A percentile compares a stretch with the other conserved stretches of the same genome.
Evolutionary conservation across 2,113 vertebrate species (phyloP).

Genomic region (Bujurquina vittata): DNA sequence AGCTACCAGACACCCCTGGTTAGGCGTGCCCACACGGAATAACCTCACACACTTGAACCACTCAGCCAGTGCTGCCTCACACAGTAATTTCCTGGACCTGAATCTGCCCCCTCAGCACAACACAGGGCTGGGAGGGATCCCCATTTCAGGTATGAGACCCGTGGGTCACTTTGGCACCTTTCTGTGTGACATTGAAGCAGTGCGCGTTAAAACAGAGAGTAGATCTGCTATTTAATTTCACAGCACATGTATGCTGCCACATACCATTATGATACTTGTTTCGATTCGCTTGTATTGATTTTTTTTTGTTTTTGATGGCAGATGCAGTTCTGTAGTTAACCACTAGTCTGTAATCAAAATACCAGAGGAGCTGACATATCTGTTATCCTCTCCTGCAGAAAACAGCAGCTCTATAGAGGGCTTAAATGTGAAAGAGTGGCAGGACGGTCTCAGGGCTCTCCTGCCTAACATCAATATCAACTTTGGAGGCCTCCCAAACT

Average conservation of each 20-base stretch:
- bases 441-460: conserved; percentile 98
- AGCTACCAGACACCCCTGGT: conserved; percentile 94
- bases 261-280: conserved; percentile 10
- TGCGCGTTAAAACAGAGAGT: conserved; percentile 16
- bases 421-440: conserved; percentile 99
- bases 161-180: conserved; percentile 19
- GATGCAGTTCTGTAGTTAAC: conserved; percentile 40
- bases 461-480: conserved; percentile 99
- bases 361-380: not conserved
- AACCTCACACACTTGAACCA: conserved; percentile 93
- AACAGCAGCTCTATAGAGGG: conserved; percentile 97
- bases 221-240: conserved; percentile 27
- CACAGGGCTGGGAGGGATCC: conserved; percentile 98
- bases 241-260: not conserved
- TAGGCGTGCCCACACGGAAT: conserved; percentile 90
- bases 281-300: conserved; percentile 37
- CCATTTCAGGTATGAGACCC: conserved; percentile 92
- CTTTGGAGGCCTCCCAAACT: conserved; percentile 98
- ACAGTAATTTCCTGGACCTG: conserved; percentile 99
- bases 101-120: conserved; percentile 94
- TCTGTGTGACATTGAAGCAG: not conserved
- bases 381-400: conserved; percentile 87
- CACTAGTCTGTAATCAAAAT: conserved; percentile 39
- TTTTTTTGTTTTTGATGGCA: not conserved
- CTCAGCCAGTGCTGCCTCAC: conserved; percentile 94